phyloP scores from a whole-genome alignment of 2,888 invertebrate species.

The Drosophila siamana region DNA sequence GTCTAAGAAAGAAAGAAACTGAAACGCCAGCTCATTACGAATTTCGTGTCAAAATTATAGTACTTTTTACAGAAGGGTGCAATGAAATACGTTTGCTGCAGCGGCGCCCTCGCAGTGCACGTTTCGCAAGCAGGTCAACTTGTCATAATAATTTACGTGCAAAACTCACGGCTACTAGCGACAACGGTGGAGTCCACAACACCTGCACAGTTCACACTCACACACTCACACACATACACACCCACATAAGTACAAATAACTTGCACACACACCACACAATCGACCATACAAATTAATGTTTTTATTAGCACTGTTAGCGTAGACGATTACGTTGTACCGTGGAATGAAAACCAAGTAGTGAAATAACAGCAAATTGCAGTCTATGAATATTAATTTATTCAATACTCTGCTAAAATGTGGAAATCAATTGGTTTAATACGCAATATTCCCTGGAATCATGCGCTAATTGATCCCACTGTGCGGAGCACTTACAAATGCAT shows the following conservation, averaged over 20 bases:
- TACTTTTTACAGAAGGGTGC: slow-evolving; percentile 2
- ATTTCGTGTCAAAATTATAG: not conserved
- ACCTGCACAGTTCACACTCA: slow-evolving; percentile 56
- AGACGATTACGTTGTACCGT: slow-evolving; percentile 48
- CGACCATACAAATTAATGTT: slow-evolving; percentile 63
- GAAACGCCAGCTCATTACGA: not conserved
- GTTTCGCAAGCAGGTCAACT: slow-evolving; percentile 74
- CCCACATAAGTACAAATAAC: no score
- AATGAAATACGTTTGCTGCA: slow-evolving; percentile 11
- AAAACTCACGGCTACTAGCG: slow-evolving; percentile 48
- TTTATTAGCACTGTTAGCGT: slow-evolving; percentile 67
- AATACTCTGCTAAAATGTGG: not conserved
- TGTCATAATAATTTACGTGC: slow-evolving; percentile 75
- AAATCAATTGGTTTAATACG: not conserved
- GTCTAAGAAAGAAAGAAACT: not conserved
- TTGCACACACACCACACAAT: slow-evolving; percentile 18
- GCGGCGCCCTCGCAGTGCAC: slow-evolving; percentile 43
- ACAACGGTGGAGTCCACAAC: slow-evolving; percentile 43
- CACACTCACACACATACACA: slow-evolving; percentile 15
- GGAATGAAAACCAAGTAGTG: slow-evolving; percentile 16
- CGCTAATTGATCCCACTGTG: slow-evolving; percentile 34
- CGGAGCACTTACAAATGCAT: slow-evolving; percentile 48
- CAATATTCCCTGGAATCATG: not conserved
- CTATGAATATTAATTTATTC: not conserved
- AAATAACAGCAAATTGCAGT: not conserved